Percentiles rank a stretch among this genome's conserved stretches.
Conservation (phyloP, 2,797 vertebrate genomes). For the Siniperca scherzeri region DNA sequence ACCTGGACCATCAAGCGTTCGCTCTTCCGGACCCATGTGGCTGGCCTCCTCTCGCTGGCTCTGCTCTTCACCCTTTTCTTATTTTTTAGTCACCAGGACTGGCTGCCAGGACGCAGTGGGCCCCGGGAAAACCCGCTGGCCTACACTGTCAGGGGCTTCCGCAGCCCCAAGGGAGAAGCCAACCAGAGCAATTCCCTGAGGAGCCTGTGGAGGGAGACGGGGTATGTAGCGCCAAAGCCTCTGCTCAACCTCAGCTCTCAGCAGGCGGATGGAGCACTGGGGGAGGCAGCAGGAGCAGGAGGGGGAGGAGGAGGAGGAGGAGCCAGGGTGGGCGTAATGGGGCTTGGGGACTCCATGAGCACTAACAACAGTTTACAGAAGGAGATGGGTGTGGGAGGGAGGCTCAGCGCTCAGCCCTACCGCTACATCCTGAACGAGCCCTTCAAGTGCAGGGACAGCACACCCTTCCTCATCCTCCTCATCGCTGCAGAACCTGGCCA, state of each 20-base stretch:
- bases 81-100: slow-evolving; percentile 95
- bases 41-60: slow-evolving; percentile 92
- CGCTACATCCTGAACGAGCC: slow-evolving; percentile 95
- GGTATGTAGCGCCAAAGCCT: slow-evolving; percentile 88
- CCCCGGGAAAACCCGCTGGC: slow-evolving; percentile 94
- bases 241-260: slow-evolving; percentile 90
- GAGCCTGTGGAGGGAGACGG: slow-evolving; percentile 89
- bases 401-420: slow-evolving; percentile 90
- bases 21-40: slow-evolving; percentile 94
- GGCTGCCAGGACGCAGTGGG: slow-evolving; percentile 91
- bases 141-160: slow-evolving; percentile 93
- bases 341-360: slow-evolving; percentile 93
- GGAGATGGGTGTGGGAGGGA: slow-evolving; percentile 92
- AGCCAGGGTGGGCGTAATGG: slow-evolving; percentile 83
- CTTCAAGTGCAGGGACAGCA: slow-evolving; percentile 90
- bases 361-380: slow-evolving; percentile 95
- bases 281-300: slow-evolving; percentile 81
- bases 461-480: slow-evolving; percentile 93
- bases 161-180: slow-evolving; percentile 89
- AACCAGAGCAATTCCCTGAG: slow-evolving; percentile 92
- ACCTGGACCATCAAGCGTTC: slow-evolving; percentile 95
- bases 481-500: slow-evolving; percentile 95
- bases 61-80: slow-evolving; percentile 94
- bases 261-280: slow-evolving; percentile 85
- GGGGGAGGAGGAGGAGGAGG: slow-evolving; percentile 69